Percentiles rank a stretch among this genome's conserved stretches.
phyloP scores from a whole-genome alignment of 2,797 vertebrate species.

The Lateolabrax maculatus region DNA sequence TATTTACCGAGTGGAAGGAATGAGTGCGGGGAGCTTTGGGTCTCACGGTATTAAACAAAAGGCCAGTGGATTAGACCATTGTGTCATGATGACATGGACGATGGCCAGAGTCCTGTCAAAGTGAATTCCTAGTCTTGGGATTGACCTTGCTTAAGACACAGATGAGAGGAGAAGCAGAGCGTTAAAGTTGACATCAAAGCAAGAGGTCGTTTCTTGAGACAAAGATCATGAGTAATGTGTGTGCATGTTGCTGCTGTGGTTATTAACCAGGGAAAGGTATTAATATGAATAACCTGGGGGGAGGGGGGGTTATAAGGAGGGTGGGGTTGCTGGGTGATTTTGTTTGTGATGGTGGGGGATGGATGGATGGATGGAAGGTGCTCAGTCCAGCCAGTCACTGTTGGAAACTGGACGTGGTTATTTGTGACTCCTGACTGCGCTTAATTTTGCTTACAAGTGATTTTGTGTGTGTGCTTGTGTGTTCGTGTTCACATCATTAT shows the following conservation, averaged over 20 bases:
- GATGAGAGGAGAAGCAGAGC: neutral
- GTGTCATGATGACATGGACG: conserved; percentile 14
- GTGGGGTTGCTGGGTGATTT: neutral
- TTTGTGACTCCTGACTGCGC: conserved; percentile 7
- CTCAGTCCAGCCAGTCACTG: neutral
- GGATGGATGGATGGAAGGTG: neutral
- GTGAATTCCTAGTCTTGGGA: conserved; percentile 8
- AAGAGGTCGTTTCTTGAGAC: conserved; percentile 2
- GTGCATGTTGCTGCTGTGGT: neutral
- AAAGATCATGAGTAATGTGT: neutral
- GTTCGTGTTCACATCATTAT: conserved; percentile 15
- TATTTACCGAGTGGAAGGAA: conserved; percentile 43
- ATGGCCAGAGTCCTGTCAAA: neutral
- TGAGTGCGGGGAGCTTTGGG: conserved; percentile 22
- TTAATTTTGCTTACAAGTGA: neutral
- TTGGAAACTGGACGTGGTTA: neutral
- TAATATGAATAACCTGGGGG: neutral
- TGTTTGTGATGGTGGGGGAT: neutral
- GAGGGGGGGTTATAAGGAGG: neutral
- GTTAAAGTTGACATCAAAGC: neutral
- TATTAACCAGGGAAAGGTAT: neutral
- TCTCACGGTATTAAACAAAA: conserved; percentile 39
- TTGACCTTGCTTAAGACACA: neutral
- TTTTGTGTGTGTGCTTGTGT: neutral
- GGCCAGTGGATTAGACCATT: conserved; percentile 6